Evolutionary conservation across 1,140 invertebrate species (phyloP).

Genomic region (Eumeta japonica): DNA sequence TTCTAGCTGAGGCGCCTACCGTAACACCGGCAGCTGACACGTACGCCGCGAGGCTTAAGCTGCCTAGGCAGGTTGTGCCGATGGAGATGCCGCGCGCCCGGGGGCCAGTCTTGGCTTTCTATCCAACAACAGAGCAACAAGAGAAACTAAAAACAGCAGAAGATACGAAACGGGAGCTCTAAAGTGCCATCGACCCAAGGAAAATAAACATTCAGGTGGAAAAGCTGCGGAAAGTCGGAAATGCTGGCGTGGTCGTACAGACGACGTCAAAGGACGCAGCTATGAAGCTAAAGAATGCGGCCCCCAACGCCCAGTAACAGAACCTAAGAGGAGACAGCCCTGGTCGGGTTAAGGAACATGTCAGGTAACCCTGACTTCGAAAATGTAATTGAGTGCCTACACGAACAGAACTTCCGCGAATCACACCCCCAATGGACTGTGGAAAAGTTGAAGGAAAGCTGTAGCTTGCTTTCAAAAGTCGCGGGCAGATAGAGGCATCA

Average conservation of each 20-base stretch:
- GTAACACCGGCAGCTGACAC: too few relatives aligned
- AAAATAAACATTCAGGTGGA: not conserved
- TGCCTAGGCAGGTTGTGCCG: not conserved
- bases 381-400: not conserved
- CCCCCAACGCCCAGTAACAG: conserved; percentile 3
- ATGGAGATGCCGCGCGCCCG: not conserved
- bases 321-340: conserved; percentile 3
- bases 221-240: conserved; percentile 5
- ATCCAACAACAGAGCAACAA: not conserved
- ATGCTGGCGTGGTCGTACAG: conserved; percentile 9
- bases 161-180: not conserved
- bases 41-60: not conserved
- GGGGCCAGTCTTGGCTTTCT: not conserved
- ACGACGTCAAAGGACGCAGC: conserved; percentile 4
- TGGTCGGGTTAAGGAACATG: conserved; percentile 2
- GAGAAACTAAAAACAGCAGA: not conserved
- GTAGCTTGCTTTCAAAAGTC: conserved; percentile 5
- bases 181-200: not conserved
- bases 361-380: too few relatives aligned
- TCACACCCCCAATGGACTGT: too few relatives aligned
- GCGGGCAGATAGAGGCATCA: too few relatives aligned
- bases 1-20: too few relatives aligned
- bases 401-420: conserved; percentile 5
- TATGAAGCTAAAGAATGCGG: not conserved
- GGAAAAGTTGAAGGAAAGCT: not conserved